phyloP scores from a whole-genome alignment of 2,797 vertebrate genomes.

The Cyprinodon diabolis region DNA sequence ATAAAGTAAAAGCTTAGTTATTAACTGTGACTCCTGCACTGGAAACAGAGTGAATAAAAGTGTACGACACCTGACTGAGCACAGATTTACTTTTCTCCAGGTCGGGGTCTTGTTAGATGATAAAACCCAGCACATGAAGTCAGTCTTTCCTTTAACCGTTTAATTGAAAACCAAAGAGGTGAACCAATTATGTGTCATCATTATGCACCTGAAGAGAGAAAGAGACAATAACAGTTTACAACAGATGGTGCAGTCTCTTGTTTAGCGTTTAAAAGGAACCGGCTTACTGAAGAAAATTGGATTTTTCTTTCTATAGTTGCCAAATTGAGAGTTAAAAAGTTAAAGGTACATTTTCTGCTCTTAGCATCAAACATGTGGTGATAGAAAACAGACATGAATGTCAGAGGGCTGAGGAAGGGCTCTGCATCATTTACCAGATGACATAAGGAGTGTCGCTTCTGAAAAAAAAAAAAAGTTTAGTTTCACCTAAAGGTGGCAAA shows the following conservation, averaged over 20 bases:
- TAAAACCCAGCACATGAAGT: not conserved
- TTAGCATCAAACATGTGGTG: too few species aligned
- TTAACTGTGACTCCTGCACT: not conserved
- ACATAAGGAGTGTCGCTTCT: not conserved
- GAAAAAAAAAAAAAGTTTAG: not conserved
- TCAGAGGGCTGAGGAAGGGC: not conserved
- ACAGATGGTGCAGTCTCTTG: not conserved
- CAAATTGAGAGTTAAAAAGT: too few species aligned
- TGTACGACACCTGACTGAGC: not conserved
- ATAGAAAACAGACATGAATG: too few species aligned
- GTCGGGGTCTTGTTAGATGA: not conserved
- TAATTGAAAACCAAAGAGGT: not conserved
- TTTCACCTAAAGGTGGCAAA: not conserved
- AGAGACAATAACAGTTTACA: too few species aligned
- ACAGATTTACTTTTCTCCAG: not conserved
- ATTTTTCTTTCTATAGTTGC: not conserved
- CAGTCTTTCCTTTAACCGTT: not conserved
- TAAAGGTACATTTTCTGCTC: too few species aligned
- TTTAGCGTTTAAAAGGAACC: not conserved
- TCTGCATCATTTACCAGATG: not conserved
- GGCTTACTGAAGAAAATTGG: not conserved
- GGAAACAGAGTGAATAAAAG: not conserved
- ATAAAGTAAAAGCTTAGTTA: not conserved
- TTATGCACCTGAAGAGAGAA: not conserved
- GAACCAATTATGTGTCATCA: not conserved